Conservation (phyloP, 2,888 invertebrate genomes). For the Selenia dentaria region DNA sequence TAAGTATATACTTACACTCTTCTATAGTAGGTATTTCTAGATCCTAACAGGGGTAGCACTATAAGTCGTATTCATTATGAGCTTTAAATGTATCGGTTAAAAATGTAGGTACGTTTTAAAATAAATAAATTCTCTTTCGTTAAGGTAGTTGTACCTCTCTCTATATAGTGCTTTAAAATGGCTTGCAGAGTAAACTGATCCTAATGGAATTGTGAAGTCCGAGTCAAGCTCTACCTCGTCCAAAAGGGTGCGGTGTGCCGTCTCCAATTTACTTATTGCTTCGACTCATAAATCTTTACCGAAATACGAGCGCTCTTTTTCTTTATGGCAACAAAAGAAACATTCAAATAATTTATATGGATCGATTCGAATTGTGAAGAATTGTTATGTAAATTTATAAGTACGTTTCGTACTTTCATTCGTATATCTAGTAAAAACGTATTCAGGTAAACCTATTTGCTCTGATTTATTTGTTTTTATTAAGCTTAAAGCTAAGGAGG, state of each 20-base stretch:
- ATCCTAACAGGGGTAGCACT: too few species aligned
- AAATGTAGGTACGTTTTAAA: not conserved
- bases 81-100: too few species aligned
- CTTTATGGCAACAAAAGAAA: constrained; percentile 9
- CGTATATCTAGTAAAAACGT: not conserved
- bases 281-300: constrained; percentile 7
- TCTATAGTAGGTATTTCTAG: too few species aligned
- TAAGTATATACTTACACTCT: too few species aligned
- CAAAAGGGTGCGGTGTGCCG: constrained; percentile 23
- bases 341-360: not conserved
- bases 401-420: not conserved
- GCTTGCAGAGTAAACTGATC: not conserved
- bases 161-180: not conserved
- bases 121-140: too few species aligned
- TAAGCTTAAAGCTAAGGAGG: not conserved
- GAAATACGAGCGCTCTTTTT: constrained; percentile 1
- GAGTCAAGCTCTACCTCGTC: not conserved
- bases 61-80: too few species aligned
- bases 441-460: not conserved
- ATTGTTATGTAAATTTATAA: not conserved
- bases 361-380: not conserved
- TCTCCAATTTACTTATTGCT: constrained; percentile 19
- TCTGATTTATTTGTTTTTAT: not conserved
- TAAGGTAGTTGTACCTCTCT: not conserved
- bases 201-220: not conserved